Conservation (phyloP, 2,888 invertebrate genomes). For the Melieria crassipennis region DNA sequence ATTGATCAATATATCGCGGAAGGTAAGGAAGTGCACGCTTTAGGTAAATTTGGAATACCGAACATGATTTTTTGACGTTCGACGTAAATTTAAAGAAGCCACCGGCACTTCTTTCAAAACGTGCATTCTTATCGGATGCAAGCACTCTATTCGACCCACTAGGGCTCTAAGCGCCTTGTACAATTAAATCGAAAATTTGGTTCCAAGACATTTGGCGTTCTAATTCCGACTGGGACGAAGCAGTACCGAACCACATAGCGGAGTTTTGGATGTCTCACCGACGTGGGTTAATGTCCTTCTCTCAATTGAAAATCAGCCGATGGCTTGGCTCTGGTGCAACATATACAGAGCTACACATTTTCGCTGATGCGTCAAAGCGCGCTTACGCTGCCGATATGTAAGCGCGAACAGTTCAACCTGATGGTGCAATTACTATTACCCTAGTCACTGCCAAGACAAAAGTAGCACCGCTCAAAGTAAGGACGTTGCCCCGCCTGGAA, state of each 20-base stretch:
- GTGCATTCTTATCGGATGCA: neutral
- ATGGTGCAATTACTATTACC: too few relatives aligned
- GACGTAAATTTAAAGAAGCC: conserved; percentile 3
- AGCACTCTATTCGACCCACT: conserved; percentile 2
- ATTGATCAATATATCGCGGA: neutral
- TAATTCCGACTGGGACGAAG: neutral
- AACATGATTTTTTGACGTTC: neutral
- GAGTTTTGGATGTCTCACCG: conserved; percentile 2
- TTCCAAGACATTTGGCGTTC: conserved; percentile 4
- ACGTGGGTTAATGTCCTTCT: neutral
- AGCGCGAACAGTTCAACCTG: too few relatives aligned
- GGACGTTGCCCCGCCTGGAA: too few relatives aligned
- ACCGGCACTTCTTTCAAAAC: neutral
- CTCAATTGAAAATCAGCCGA: conserved; percentile 6
- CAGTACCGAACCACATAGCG: neutral
- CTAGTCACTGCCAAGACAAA: too few relatives aligned
- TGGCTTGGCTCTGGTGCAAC: neutral
- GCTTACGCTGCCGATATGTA: too few relatives aligned
- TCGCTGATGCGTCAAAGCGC: neutral
- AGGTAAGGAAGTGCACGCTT: neutral
- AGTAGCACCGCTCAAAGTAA: too few relatives aligned
- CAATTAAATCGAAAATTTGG: conserved; percentile 8
- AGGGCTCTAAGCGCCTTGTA: neutral
- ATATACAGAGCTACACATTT: neutral
- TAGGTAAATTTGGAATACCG: conserved; percentile 1